Evolutionary conservation across 2,888 invertebrate species (phyloP), one percentile per base, ranked within the genome.

Genomic region (Hemaris fuciformis): DNA sequence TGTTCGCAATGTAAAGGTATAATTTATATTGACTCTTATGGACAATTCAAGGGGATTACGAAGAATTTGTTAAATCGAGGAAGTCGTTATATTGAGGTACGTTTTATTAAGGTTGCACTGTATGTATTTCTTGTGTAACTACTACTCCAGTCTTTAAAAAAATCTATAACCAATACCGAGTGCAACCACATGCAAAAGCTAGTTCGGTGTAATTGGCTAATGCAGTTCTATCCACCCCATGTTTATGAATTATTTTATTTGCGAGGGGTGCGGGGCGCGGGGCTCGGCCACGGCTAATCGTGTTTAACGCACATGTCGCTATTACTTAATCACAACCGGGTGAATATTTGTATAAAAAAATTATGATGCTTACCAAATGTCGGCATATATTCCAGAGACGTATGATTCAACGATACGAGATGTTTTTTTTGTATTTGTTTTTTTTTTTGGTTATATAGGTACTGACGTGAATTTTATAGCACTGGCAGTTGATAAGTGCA

Each of bases 231-330:
- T 18, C 23, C 53, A 31, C 53, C 48, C 27, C 27, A 10, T 43
- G 62, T 60, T 58, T 61, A 62, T 62, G 58, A 31, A 53, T 59
- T 66, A 66, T 68, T 67, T 63, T 67, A 66, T 65, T 63, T 62
- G 60, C 18, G 53, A 31, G 27, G 18, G 18, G 8, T 15, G 48
- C 48, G 31, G 31, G 31, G 18, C 2, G 31, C 34, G 64, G 63
- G 64, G 62, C 62, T 61, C 68, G 61, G 56, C 63, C 66, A 62
- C 64, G 59, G 61, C 60, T 73, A 74, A 77, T 76, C 75, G 69
- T 71, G 71, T 76, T 75, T 70, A 66, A 61, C 71, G 57, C 77
- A 77, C 71, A 77, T 77, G 77, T 67, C 72, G 69, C 59, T 60
- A 31, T 53, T 53, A 64, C 67, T 65, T 64, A 62, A 48, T 23